Percentiles rank a stretch among this genome's conserved stretches.
Conservation (phyloP, 2,797 vertebrate species). For the Pipistrellus pygmaeus region DNA sequence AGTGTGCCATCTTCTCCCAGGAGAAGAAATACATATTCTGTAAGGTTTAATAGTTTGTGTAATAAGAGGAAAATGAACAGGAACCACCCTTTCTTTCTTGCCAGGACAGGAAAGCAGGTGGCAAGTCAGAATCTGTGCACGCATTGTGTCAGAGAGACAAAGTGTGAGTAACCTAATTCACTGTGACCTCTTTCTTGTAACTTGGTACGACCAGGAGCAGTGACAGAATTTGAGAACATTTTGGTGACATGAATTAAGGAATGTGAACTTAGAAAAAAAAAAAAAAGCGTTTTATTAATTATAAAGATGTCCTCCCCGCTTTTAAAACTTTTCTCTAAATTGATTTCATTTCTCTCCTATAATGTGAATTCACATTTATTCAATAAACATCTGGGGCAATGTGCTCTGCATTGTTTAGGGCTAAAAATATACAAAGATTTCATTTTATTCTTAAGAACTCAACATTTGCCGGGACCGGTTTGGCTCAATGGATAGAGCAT, state of each 20-base stretch:
- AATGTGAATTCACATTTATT: neutral
- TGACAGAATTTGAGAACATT: neutral
- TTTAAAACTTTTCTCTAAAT: neutral
- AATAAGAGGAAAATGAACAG: neutral
- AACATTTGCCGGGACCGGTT: neutral
- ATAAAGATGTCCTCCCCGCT: neutral
- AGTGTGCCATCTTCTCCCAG: neutral
- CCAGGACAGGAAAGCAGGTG: neutral
- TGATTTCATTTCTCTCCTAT: neutral
- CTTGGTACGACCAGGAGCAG: neutral
- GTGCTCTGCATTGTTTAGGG: neutral
- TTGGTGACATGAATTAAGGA: neutral
- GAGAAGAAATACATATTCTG: neutral
- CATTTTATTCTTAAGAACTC: neutral
- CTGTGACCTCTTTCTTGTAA: neutral
- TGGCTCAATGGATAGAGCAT: too few relatives aligned
- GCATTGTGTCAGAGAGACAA: neutral
- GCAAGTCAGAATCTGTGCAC: neutral
- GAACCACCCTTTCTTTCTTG: neutral
- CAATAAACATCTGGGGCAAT: neutral
- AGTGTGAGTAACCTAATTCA: neutral
- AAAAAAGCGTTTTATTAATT: neutral
- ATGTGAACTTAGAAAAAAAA: neutral
- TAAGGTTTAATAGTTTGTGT: neutral
- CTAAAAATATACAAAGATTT: constrained; percentile 15